phyloP scores from a whole-genome alignment of 2,797 vertebrate species.

The Champsocephalus esox region DNA sequence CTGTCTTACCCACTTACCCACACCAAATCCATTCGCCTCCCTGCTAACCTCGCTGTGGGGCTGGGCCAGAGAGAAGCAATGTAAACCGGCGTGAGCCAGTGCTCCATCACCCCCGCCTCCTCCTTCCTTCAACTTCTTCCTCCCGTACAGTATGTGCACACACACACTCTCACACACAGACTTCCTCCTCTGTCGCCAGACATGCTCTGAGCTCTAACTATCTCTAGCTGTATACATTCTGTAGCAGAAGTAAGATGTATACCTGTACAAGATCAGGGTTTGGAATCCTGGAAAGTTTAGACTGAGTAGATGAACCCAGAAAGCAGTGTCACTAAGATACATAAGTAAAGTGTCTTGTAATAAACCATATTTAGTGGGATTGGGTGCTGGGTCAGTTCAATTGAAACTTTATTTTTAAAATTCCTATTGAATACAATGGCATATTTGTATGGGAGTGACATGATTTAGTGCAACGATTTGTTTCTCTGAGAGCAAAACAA shows the following conservation, averaged over 20 bases:
- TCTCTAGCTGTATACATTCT: constrained; percentile 11
- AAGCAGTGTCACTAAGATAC: neutral
- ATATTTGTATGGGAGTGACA: constrained; percentile 10
- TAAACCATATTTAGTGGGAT: neutral
- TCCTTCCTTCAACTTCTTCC: constrained; percentile 63
- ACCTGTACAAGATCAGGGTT: constrained; percentile 7
- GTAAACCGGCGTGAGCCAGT: constrained; percentile 81
- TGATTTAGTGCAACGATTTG: constrained; percentile 6
- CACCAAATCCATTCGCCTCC: constrained; percentile 40
- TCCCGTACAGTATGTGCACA: constrained; percentile 49
- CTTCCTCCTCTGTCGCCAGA: constrained; percentile 2
- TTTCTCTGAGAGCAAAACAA: constrained; percentile 33
- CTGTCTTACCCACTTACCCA: constrained; percentile 11
- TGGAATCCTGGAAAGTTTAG: neutral
- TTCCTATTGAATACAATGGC: neutral
- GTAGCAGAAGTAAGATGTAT: neutral
- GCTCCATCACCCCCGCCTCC: constrained; percentile 51
- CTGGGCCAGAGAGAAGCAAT: constrained; percentile 75
- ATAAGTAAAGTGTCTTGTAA: neutral
- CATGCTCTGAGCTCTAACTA: constrained; percentile 1
- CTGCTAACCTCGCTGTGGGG: constrained; percentile 50
- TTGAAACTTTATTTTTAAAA: neutral
- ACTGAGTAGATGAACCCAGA: neutral
- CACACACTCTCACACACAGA: constrained; percentile 30
- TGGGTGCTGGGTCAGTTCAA: neutral